phyloP scores from a whole-genome alignment of 2,113 vertebrate genomes.

The Danionella cerebrum region DNA sequence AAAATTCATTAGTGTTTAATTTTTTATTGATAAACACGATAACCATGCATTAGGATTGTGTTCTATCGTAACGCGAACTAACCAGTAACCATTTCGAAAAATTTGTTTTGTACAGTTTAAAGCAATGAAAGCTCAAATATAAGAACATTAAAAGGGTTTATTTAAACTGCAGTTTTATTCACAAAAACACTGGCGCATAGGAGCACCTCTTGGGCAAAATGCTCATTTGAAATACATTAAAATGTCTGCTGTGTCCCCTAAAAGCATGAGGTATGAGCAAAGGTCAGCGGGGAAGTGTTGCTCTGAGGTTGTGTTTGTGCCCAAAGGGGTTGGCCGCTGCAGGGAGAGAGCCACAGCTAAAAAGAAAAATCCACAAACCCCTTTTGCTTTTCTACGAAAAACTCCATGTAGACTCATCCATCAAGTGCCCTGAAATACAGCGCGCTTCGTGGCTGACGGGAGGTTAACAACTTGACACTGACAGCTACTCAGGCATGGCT shows the following conservation, averaged over 20 bases:
- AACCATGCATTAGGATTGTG: no score
- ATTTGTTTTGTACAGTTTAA: no score
- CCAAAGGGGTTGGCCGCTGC: constrained; percentile 29
- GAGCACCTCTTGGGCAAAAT: neutral
- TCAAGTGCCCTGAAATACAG: constrained; percentile 61
- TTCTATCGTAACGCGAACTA: no score
- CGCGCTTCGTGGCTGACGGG: constrained; percentile 65
- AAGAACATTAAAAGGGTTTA: no score
- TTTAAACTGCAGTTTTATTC: no score
- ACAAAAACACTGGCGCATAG: no score
- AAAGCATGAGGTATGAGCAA: constrained; percentile 29
- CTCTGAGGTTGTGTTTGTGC: constrained; percentile 20
- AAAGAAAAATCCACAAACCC: constrained; percentile 50
- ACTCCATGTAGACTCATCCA: constrained; percentile 74
- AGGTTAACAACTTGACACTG: constrained; percentile 78
- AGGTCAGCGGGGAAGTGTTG: constrained; percentile 8
- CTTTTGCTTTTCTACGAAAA: constrained; percentile 64
- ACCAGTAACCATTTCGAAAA: no score
- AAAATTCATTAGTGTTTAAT: no score
- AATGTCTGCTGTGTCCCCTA: constrained; percentile 22
- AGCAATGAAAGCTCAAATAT: no score
- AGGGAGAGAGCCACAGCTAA: neutral
- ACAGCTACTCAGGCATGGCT: constrained; percentile 55
- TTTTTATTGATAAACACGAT: no score
- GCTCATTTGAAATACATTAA: neutral